Base-by-base conservation (phyloP, 2,888 invertebrate genomes). In the Dicyrtoma fusca region DNA sequence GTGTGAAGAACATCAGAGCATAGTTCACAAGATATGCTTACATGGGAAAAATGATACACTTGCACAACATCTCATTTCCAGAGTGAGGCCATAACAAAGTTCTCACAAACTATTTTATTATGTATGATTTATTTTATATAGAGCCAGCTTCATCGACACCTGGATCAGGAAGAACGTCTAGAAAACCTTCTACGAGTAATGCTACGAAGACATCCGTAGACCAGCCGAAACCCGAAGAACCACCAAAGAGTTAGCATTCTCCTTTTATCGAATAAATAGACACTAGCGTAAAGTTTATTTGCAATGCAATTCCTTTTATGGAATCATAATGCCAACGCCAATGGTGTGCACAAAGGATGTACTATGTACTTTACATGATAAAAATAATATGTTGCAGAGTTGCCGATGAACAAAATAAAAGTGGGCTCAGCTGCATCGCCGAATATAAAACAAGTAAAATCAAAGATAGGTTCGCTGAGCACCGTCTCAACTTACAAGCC, bases 401-500 rank as follows among this genome's bases (percentile, higher is more conserved):
- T 95, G 82, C 93, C 95, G 78, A 95, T 95, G 92, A 95, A 95
- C 84, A 95, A 94, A 86, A 86, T 94, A 75, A 93, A 94, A 87
- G 94, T 94, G 62, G 95, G 96, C 68, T 90, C 92, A 81, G 92
- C 92, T 71, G 94, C 95, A 72, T 95, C 94, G 70, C 96, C 95
- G 26, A 95, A 95, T 84, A 87, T 94, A 81, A 95, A 95, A 86
- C 89, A 91, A 76, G 92, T 94, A n/a, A 90, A 89, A 83, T 95
- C 95, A 25, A 95, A 95, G 86, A 82, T 82, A 25, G 82, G 82
- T n/a, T 72, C 72, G 8, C 42, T 74, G 19, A 51, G 19, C 6
- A 19, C 14, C 0, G 53, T 34, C 19, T 25, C 51, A 25, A 53
- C 34, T 19, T 71, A 72, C 47, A 74, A 69, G 59, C 47, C 69